Evolutionary conservation across 2,797 vertebrate genomes (phyloP), one percentile per base, ranked within the genome.

Genomic region (Monodelphis domestica): DNA sequence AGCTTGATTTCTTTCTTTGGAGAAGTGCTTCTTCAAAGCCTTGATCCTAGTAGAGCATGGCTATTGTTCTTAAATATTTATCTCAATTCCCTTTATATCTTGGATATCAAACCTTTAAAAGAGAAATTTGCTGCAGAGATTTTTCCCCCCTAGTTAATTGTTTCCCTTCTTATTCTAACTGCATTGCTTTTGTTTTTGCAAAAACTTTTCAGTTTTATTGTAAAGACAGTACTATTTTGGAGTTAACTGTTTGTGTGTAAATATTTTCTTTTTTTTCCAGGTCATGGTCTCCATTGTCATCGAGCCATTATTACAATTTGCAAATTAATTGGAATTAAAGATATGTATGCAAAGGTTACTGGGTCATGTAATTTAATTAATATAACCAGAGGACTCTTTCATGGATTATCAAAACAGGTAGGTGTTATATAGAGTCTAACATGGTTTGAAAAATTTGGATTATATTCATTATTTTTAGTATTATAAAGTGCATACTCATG

Each of bases 241-340:
- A n/a, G n/a, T n/a, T 45, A 38, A 21, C 70, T 45, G 45, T 78
- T 78, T 78, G 7, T 3, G 30, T 26, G 12, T 54, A 5, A 53
- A 9, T 50, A 3, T n/a, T 29, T 53, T 52, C 45, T 53, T 53
- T 0, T 10, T 89, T 92, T 92, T 90, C 50, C 97, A 99, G 99
- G 99, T 17, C 98, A 99, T 3, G 99, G 99, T 91, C 99, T 99
- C 88, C 99, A 0, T 96, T 99, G 99, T 97, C 99, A 99, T 97
- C 98, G 99, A 52, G 99, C 99, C 0, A 97, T 99, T 97, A 99
- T 99, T 97, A 99, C 99, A 84, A 96, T 99, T 87, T 99, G 99
- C 97, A 99, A 98, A 92, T 98, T 99, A 78, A 99, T 99, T 33
- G 99, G 99, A 9, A 99, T 99, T 90, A 95, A 99, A 97, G 99